phyloP scores from a whole-genome alignment of 2,113 vertebrate species.

The Hemiscyllium ocellatum region DNA sequence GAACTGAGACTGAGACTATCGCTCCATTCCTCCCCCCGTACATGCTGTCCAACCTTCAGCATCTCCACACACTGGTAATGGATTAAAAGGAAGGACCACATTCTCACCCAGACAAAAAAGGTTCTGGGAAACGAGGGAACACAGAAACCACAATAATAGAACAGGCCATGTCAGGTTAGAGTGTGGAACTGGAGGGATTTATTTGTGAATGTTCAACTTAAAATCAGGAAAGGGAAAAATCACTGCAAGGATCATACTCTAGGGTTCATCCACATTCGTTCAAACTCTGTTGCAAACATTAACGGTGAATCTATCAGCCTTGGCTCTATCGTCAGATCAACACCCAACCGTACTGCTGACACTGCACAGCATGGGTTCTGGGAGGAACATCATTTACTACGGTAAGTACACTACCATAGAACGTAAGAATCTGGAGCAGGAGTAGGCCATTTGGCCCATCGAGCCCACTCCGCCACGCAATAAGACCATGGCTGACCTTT shows the following conservation, averaged over 20 bases:
- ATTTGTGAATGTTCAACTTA: not conserved
- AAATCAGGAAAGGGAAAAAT: not conserved
- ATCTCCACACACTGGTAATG: not conserved
- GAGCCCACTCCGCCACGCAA: too few relatives aligned
- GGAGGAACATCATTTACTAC: not conserved
- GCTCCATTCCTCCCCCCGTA: too few relatives aligned
- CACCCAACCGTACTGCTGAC: too few relatives aligned
- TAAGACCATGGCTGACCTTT: too few relatives aligned
- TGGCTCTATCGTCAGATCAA: not conserved
- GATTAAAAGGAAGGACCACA: not conserved
- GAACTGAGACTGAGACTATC: too few relatives aligned
- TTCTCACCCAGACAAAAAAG: not conserved
- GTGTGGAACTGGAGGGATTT: not conserved
- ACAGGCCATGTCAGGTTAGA: not conserved
- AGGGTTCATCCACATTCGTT: not conserved
- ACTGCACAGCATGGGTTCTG: too few relatives aligned
- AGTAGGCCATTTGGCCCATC: too few relatives aligned
- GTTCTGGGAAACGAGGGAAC: not conserved
- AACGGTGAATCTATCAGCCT: too few relatives aligned
- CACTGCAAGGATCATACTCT: not conserved
- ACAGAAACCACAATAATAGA: not conserved
- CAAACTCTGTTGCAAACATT: not conserved
- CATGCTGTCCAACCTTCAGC: not conserved
- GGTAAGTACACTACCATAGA: not conserved
- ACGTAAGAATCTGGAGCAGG: too few relatives aligned